These are phyloP conservation scores for Epinephelus moara DNA, from an alignment of 2,113 vertebrate species.

Conservation along the genomic window DNA sequence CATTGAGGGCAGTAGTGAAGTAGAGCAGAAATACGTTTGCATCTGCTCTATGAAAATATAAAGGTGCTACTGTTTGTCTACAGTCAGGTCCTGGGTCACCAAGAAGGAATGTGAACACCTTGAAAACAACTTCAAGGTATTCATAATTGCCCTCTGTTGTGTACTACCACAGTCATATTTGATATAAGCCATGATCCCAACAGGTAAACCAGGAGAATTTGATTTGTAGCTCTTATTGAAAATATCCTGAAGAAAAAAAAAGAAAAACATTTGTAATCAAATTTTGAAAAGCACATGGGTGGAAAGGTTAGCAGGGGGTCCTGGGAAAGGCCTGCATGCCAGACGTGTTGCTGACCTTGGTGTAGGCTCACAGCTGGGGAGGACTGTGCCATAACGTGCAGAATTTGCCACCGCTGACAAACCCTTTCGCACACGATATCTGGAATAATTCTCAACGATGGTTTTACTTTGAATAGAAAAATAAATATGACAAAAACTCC, in stretches of 20 bases:
- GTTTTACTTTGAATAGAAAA: conserved; percentile 61
- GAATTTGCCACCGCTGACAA: conserved; percentile 19
- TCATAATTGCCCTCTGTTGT: conserved; percentile 30
- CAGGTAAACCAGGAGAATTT: conserved; percentile 39
- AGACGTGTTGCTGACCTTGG: conserved; percentile 36
- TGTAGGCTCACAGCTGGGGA: conserved; percentile 9
- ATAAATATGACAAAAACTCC: conserved; percentile 68
- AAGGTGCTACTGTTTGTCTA: conserved; percentile 6
- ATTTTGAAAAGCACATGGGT: conserved; percentile 22
- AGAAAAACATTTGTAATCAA: conserved; percentile 36
- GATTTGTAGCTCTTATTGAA: conserved; percentile 45
- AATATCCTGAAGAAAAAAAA: conserved; percentile 10
- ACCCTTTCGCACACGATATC: conserved; percentile 18
- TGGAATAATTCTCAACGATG: conserved; percentile 45
- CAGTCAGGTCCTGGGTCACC: conserved; percentile 8
- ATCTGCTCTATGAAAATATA: conserved; percentile 11
- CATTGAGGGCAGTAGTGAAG: not conserved
- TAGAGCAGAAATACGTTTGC: not conserved
- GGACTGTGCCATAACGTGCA: conserved; percentile 4
- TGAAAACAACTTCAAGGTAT: conserved; percentile 46
- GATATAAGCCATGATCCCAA: conserved; percentile 29
- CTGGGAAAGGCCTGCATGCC: conserved; percentile 36
- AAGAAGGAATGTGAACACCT: conserved; percentile 39
- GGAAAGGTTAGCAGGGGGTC: conserved; percentile 22
- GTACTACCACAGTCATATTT: conserved; percentile 16